Evolutionary conservation across 2,888 invertebrate species (phyloP), one percentile per base, ranked within the genome.

Genomic region (Molorchus minor): DNA sequence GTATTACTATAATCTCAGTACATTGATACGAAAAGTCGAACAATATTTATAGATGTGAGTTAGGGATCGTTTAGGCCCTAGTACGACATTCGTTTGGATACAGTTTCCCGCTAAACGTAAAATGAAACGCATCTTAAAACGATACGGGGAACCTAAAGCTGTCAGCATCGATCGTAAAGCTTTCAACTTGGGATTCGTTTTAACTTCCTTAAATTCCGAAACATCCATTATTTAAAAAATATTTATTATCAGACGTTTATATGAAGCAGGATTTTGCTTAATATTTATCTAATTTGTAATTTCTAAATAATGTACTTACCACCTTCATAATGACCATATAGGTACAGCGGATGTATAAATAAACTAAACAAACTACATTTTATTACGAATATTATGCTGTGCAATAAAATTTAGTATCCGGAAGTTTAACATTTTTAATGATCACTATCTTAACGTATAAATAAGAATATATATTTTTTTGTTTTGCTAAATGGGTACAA

Each of bases 81-180:
- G 17, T 44, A 36, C 44, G 45, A 29, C 35, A 21, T 44, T 36
- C 35, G 8, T 19, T n/a, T 19, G 13, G 16, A 20, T 30, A 52
- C 13, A 41, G 30, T 41, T 41, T 68, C 64, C 51, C 65, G 66
- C 64, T 69, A 65, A 65, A 65, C 67, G 70, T 73, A 72, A 73
- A 64, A 76, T 71, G 71, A 72, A 75, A 70, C 70, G 67, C 65
- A 71, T 72, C 71, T 71, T 74, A 69, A 72, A 74, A 72, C 69
- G 75, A 76, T 71, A 71, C 73, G 71, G 70, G 72, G 75, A 72
- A 74, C 72, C 78, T 81, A 80, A 80, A 80, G 70, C 80, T 80
- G 80, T 81, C 81, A 80, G 73, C 79, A 72, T 71, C 68, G 76
- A 77, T 79, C 80, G 80, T 81, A 81, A 80, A 80, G 71, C 80